These are phyloP conservation scores for Bombus vancouverensis DNA, from an alignment of 1,140 invertebrate species.

Conservation along the genomic window DNA sequence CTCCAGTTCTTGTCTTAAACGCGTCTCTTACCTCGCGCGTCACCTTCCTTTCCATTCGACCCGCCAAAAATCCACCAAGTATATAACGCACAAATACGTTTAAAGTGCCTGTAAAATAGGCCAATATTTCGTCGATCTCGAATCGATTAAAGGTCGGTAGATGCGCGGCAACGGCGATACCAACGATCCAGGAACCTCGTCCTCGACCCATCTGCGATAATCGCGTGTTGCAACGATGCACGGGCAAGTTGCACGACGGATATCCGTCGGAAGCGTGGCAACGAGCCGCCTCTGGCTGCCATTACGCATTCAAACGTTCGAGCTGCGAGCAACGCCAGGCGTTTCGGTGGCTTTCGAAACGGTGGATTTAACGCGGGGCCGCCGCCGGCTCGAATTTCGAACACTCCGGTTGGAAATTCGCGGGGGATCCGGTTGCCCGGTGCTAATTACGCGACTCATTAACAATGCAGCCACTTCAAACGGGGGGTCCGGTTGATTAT, in stretches of 20 bases:
- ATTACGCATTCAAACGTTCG: background rate
- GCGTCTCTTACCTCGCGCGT: no score
- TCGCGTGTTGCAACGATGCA: background rate
- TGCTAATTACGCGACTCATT: conserved; percentile 72
- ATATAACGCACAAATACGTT: no score
- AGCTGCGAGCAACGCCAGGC: background rate
- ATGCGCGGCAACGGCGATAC: no score
- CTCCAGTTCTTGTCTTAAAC: no score
- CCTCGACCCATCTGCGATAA: background rate
- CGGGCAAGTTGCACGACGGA: background rate
- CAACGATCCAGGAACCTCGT: background rate
- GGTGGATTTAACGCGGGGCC: background rate
- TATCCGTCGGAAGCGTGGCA: background rate
- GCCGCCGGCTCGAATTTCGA: conserved; percentile 19
- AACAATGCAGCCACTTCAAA: conserved; percentile 70
- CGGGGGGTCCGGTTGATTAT: conserved; percentile 54
- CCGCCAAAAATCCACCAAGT: no score
- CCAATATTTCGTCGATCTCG: no score
- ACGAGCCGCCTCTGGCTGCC: background rate
- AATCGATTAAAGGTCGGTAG: no score
- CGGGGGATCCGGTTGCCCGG: conserved; percentile 37
- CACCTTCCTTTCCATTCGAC: no score
- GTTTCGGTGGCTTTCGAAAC: no score
- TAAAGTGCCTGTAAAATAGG: no score
- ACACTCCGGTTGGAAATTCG: conserved; percentile 37